Conservation (phyloP, 2,797 vertebrate species). For the Pantherophis vulpinus region DNA sequence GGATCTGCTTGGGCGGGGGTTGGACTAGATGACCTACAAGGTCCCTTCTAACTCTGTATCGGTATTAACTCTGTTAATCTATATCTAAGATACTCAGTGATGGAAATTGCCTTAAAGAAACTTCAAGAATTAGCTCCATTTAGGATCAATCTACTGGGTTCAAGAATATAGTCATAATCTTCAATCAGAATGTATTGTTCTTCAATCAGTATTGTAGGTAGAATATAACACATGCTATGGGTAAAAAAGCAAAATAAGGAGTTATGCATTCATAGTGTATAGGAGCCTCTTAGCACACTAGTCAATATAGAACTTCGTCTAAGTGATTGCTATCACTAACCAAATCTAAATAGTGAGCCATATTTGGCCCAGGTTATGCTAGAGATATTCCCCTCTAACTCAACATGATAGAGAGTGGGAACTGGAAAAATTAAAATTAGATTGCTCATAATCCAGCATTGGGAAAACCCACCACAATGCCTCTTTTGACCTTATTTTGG, state of each 20-base stretch:
- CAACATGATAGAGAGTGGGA: background rate
- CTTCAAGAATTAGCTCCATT: background rate
- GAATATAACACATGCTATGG: background rate
- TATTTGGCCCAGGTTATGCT: background rate
- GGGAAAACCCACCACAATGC: background rate
- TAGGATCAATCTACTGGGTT: background rate
- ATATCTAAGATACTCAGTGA: background rate
- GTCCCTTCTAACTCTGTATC: no score
- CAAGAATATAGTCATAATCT: background rate
- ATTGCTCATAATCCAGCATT: background rate
- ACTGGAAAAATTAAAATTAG: background rate
- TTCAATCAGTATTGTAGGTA: background rate
- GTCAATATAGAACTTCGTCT: background rate
- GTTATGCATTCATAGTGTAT: background rate
- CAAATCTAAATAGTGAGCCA: background rate
- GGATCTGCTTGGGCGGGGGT: no score
- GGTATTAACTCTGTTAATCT: no score
- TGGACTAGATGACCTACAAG: no score
- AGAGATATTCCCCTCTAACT: background rate
- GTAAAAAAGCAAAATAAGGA: background rate
- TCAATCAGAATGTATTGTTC: background rate
- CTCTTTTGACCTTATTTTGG: background rate
- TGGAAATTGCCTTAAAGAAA: background rate
- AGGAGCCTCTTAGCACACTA: background rate
- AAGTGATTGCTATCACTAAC: background rate